A percentile compares a stretch with the other conserved stretches of the same genome.
Conservation (phyloP, 2,888 invertebrate genomes). For the Dione juno region DNA sequence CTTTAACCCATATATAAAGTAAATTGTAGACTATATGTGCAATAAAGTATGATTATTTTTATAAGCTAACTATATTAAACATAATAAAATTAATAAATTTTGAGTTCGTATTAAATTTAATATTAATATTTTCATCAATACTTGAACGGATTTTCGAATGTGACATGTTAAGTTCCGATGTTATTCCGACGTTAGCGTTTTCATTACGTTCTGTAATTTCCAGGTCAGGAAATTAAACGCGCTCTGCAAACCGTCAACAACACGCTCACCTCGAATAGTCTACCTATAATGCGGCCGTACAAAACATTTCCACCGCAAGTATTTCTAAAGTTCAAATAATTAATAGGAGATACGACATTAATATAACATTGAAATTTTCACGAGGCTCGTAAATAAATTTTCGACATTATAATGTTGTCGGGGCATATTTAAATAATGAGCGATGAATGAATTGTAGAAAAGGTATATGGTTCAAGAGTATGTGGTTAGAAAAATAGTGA, state of each 20-base stretch:
- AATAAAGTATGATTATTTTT: no score
- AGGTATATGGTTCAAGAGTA: no score
- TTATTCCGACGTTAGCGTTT: slow-evolving; percentile 59
- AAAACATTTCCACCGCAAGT: neutral
- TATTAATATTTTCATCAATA: neutral
- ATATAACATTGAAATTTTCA: neutral
- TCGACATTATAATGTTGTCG: no score
- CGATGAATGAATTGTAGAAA: no score
- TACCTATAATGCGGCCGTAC: slow-evolving; percentile 17
- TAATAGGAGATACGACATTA: neutral
- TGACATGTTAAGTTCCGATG: slow-evolving; percentile 54
- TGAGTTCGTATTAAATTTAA: neutral
- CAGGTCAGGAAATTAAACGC: slow-evolving; percentile 71
- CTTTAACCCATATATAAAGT: no score
- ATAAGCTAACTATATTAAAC: no score
- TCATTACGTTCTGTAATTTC: slow-evolving; percentile 72
- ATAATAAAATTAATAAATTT: no score
- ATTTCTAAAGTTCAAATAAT: slow-evolving; percentile 8
- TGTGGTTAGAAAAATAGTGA: no score
- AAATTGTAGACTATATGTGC: no score
- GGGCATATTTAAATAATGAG: no score
- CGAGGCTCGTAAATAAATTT: no score
- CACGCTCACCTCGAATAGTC: slow-evolving; percentile 29
- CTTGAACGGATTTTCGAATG: slow-evolving; percentile 25
- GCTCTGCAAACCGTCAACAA: slow-evolving; percentile 54